A percentile compares a stretch with the other conserved stretches of the same genome.
These are phyloP conservation scores for Hylyphantes graminicola DNA, from an alignment of 1,140 invertebrate species.

Conservation along the genomic window DNA sequence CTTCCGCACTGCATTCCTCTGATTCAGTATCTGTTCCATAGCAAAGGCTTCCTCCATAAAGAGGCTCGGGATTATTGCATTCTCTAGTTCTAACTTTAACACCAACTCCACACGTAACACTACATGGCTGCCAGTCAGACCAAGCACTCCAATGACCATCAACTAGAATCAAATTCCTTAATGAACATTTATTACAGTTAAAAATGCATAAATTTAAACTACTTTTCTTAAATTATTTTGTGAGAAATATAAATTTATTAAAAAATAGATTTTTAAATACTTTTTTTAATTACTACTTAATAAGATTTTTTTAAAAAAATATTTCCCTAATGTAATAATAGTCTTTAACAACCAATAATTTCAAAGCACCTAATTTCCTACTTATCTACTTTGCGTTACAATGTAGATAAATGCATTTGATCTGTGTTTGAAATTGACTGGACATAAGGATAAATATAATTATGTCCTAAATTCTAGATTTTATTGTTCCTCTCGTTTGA, in stretches of 20 bases:
- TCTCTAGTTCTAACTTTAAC: constrained; percentile 63
- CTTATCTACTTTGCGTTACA: too few species aligned
- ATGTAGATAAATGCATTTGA: too few species aligned
- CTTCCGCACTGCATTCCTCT: constrained; percentile 45
- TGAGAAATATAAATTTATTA: not conserved
- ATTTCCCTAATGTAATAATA: too few species aligned
- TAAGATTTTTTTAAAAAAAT: not conserved
- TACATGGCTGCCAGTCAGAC: constrained; percentile 67
- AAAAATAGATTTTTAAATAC: not conserved
- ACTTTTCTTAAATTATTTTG: not conserved
- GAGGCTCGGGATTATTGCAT: constrained; percentile 65
- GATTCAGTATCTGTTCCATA: constrained; percentile 73
- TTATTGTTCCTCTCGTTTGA: too few species aligned
- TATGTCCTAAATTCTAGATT: too few species aligned
- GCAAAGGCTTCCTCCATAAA: constrained; percentile 66
- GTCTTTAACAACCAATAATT: too few species aligned
- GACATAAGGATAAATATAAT: too few species aligned
- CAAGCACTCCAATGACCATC: constrained; percentile 76
- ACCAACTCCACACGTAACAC: constrained; percentile 65
- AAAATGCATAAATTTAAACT: not conserved
- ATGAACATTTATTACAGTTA: not conserved
- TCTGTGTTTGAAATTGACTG: too few species aligned
- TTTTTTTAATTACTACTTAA: not conserved
- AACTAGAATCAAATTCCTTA: constrained; percentile 72
- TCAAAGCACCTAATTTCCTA: too few species aligned